Percentiles rank a stretch among this genome's conserved stretches.
Conservation (phyloP, 2,113 vertebrate genomes). For the Clinocottus analis region DNA sequence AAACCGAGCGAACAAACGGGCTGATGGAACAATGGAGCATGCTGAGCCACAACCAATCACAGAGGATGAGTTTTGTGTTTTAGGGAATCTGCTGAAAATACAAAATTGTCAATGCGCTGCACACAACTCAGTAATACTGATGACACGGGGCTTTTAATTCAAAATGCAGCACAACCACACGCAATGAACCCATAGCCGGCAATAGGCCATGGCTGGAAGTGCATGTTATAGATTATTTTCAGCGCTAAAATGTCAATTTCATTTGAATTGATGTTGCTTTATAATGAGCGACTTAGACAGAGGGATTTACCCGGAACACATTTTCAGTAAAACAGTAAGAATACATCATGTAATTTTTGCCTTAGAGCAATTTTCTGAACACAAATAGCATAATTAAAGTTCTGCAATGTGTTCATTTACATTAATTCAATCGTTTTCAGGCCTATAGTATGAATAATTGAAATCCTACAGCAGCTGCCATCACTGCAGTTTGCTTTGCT, state of each 20-base stretch:
- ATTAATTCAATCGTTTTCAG: constrained; percentile 29
- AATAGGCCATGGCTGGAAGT: constrained; percentile 23
- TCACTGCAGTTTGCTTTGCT: neutral
- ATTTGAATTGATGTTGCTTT: constrained; percentile 4
- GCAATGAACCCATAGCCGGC: constrained; percentile 36
- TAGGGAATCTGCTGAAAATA: constrained; percentile 87
- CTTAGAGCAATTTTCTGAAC: neutral
- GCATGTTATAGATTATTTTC: constrained; percentile 22
- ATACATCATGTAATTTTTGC: neutral
- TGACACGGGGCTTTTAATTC: constrained; percentile 81
- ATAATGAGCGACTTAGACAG: neutral
- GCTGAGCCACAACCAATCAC: constrained; percentile 78
- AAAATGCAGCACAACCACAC: constrained; percentile 59
- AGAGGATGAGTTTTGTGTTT: constrained; percentile 77
- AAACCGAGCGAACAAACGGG: constrained; percentile 71
- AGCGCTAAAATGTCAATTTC: neutral
- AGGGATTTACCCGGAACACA: neutral
- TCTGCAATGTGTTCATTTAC: constrained; percentile 1
- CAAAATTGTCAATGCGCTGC: constrained; percentile 79
- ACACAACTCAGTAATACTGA: constrained; percentile 75
- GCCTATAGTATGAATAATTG: neutral
- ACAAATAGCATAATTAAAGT: constrained; percentile 13
- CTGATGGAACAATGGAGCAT: constrained; percentile 72
- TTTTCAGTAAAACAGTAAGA: neutral
- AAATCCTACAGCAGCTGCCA: neutral